phyloP scores from a whole-genome alignment of 1,140 invertebrate genomes.

The Zaprionus taronus region DNA sequence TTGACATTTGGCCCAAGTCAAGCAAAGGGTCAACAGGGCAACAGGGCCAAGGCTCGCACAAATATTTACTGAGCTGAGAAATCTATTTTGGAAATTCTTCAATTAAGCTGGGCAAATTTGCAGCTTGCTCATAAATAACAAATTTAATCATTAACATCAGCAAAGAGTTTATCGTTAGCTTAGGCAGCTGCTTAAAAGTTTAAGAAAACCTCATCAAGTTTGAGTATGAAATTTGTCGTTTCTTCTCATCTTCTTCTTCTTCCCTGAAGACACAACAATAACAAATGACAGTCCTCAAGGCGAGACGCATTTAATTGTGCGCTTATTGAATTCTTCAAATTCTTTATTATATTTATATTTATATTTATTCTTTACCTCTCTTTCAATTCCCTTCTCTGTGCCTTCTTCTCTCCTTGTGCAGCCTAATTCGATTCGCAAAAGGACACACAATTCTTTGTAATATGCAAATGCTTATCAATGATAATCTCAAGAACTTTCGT shows the following conservation, averaged over 20 bases:
- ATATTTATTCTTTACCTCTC: not conserved
- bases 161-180: not conserved
- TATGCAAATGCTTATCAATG: slow-evolving; percentile 38
- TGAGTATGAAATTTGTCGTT: not conserved
- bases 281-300: slow-evolving; percentile 1
- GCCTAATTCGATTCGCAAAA: slow-evolving; percentile 5
- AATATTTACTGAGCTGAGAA: not conserved
- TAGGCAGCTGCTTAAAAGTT: not conserved
- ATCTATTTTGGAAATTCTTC: not conserved
- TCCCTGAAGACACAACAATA: not conserved
- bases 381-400: not conserved
- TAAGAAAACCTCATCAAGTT: not conserved
- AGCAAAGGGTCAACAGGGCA: not conserved
- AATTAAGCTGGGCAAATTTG: slow-evolving; percentile 2
- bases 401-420: too few relatives aligned
- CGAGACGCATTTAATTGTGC: not conserved
- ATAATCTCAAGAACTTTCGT: slow-evolving; percentile 40
- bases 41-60: not conserved
- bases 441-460: slow-evolving; percentile 13
- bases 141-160: slow-evolving; percentile 5
- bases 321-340: slow-evolving; percentile 4
- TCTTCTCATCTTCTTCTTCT: not conserved
- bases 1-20: not conserved
- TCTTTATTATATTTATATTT: slow-evolving; percentile 17
- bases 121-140: not conserved